These are phyloP conservation scores for Crossocerus cetratus DNA, from an alignment of 2,888 invertebrate genomes.

Conservation along the genomic window DNA sequence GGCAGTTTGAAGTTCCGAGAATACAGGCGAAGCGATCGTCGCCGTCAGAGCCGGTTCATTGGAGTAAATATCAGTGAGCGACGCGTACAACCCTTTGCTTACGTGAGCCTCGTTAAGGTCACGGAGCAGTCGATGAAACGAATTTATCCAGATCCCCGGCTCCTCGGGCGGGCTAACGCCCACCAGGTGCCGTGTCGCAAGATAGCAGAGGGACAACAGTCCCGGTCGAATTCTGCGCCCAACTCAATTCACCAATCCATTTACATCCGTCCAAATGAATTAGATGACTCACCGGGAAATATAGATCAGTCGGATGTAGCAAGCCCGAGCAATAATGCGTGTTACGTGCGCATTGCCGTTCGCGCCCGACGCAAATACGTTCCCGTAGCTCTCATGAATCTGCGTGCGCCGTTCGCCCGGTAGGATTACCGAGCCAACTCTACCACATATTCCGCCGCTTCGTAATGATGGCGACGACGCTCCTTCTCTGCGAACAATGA, in stretches of 20 bases:
- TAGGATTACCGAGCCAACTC: slow-evolving; percentile 17
- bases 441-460: slow-evolving; percentile 46
- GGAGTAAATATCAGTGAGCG: no score
- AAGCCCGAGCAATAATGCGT: slow-evolving; percentile 2
- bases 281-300: not conserved
- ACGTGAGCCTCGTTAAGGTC: no score
- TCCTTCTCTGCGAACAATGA: slow-evolving; percentile 49
- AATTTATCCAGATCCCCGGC: no score
- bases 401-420: slow-evolving; percentile 8
- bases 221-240: no score
- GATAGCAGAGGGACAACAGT: no score
- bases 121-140: no score
- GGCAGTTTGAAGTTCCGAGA: no score
- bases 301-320: slow-evolving; percentile 2
- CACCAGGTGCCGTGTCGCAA: no score
- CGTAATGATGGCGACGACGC: slow-evolving; percentile 49
- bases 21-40: no score
- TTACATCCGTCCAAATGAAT: not conserved
- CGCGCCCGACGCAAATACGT: not conserved
- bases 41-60: no score
- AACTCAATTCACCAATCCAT: not conserved
- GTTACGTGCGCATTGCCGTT: not conserved
- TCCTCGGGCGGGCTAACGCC: no score
- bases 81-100: no score
- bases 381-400: not conserved